These are phyloP conservation scores for Drepanosiphum platanoidis DNA, from an alignment of 2,888 invertebrate genomes.

Conservation along the genomic window DNA sequence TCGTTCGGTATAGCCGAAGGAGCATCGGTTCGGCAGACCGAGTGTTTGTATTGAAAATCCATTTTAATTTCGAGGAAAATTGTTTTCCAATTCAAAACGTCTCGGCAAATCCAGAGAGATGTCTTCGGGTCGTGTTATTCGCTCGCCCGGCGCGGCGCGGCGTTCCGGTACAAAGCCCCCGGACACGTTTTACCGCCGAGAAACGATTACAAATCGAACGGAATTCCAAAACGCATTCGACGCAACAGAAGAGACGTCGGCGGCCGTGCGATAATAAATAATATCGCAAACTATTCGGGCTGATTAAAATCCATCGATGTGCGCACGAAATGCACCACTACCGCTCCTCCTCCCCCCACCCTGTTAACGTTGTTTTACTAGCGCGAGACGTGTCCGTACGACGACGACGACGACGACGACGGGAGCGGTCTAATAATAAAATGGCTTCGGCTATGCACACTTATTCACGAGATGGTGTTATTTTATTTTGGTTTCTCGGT, in stretches of 20 bases:
- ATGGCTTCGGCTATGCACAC: neutral
- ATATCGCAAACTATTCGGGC: neutral
- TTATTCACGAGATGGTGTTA: neutral
- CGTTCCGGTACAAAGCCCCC: neutral
- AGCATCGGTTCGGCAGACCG: neutral
- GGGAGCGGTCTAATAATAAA: neutral
- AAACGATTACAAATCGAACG: neutral
- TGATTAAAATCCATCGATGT: neutral
- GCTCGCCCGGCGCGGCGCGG: too few relatives aligned
- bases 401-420: too few relatives aligned
- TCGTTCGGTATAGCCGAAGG: too few relatives aligned
- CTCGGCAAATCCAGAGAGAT: conserved; percentile 20
- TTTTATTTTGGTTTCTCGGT: neutral
- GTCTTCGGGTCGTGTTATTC: neutral
- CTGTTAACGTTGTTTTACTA: too few relatives aligned
- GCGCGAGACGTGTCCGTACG: too few relatives aligned
- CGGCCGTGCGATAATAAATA: neutral
- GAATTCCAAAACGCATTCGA: neutral
- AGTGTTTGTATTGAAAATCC: conserved; percentile 20
- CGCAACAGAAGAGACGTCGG: neutral
- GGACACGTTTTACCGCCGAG: neutral
- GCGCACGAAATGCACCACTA: neutral
- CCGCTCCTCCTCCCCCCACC: too few relatives aligned
- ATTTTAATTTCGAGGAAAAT: conserved; percentile 1
- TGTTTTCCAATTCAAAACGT: conserved; percentile 19